phyloP scores from a whole-genome alignment of 2,113 vertebrate genomes.

The Casuarius casuarius region DNA sequence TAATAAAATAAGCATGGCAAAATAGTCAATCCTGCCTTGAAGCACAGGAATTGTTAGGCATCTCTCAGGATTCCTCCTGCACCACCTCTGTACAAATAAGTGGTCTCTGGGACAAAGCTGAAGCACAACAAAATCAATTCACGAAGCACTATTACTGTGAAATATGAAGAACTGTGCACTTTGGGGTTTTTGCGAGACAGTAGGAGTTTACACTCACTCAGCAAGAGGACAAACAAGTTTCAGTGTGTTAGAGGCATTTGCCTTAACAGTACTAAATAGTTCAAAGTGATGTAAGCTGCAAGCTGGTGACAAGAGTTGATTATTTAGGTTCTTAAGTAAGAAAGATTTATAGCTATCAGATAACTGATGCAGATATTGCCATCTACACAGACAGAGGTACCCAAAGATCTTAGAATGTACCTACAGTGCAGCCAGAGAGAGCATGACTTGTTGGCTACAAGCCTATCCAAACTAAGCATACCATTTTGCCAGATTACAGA shows the following conservation, averaged over 20 bases:
- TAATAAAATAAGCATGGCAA: neutral
- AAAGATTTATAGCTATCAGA: neutral
- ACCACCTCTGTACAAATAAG: neutral
- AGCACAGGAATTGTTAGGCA: neutral
- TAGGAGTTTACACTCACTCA: neutral
- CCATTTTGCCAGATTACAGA: neutral
- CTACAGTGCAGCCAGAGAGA: neutral
- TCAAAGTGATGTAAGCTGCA: neutral
- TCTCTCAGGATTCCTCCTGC: neutral
- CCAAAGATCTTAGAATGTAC: neutral
- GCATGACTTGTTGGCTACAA: neutral
- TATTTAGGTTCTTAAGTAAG: neutral
- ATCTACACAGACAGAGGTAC: neutral
- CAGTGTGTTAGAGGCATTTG: neutral
- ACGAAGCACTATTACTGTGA: neutral
- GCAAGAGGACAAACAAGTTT: fast-evolving
- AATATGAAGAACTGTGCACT: neutral
- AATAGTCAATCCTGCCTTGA: neutral
- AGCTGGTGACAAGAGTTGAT: neutral
- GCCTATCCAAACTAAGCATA: neutral
- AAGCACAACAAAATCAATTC: neutral
- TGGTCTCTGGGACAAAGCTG: neutral
- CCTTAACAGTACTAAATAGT: neutral
- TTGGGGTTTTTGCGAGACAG: neutral
- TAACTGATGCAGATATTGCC: neutral